Base-by-base conservation (phyloP, 2,797 vertebrate species). In the Pseudochirops corinnae region DNA sequence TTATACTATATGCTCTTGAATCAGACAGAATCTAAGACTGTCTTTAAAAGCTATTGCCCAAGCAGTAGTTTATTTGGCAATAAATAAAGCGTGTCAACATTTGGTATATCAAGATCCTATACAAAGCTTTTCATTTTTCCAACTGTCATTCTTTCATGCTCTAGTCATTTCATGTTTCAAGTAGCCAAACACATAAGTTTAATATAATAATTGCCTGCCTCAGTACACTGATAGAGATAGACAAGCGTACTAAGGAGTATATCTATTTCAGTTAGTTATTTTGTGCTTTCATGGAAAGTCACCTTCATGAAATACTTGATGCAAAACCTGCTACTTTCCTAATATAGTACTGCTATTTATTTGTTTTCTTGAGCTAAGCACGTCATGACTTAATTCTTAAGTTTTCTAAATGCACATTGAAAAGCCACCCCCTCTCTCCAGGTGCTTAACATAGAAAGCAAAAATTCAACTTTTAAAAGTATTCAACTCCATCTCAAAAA, bases 301-400 rank as follows among this genome's bases (percentile, higher is more conserved):
- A 4, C 0, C 1, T 29, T 93, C 24, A 67, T 92, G 56, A 13
- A 87, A 26, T 24, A 82, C 12, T 56, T 92, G 10, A 31, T 31
- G 33, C 55, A 96, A 92, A 98, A 56, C 46, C 0, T 87, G 46
- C 9, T 46, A 46, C 12, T 0, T 74, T 55, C 91, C 74, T 55
- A 58, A n/a, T 5, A n/a, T 7, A 5, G 26, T 3, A 1, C 0
- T 39, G 2, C 13, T 0, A 31, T 33, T 55, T 90, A 11, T 55
- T 55, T 26, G 0, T 39, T 13, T 62, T 0, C 29, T 82, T 82
- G 91, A 67, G 50, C 87, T 55, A 0, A 33, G 21, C 9, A 0
- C 46, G 55, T 24, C 4, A 46, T 82, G 90, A 93, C 3, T 55
- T 55, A 33, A 82, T 94, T 96, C 3, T 26, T 13, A 58, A 82